Evolutionary conservation across 2,797 vertebrate genomes (phyloP), one percentile per base, ranked within the genome.

Genomic region (Silurus aristotelis): DNA sequence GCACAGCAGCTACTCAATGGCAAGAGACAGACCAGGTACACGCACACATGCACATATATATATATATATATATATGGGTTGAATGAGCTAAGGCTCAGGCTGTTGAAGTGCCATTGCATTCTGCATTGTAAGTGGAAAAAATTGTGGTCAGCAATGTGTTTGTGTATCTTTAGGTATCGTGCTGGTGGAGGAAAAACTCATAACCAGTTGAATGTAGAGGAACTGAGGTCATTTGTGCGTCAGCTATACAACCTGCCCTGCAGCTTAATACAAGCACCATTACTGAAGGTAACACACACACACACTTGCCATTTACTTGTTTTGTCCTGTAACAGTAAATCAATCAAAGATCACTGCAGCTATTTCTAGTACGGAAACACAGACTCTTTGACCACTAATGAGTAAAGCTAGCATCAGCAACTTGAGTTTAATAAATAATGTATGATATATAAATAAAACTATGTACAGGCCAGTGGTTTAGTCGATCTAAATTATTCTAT

Each of bases 171-270:
- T 61, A 99, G 98, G 89, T 97, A 96, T 83, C 97, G 97, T 56
- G 97, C 96, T 15, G 96, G 97, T 15, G 96, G 95, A 84, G 97
- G 96, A 1, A 99, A 98, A 85, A 97, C 97, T 6, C 96, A 93
- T 82, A 98, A 96, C 89, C 98, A 97, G 90, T 91, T 99, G 92
- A 96, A 95, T 0, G 97, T 98, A 90, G 96, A 95, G 70, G 98
- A 99, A 92, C 95, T 99, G 63, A 95, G 96, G 83, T 95, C 97
- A 4, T 99, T 99, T 5, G 97, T 99, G 77, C 95, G 96, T 87
- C 98, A 99, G 91, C 94, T 99, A 7, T 96, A 97, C 17, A 97
- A 96, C 87, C 95, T 99, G 6, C 96, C 96, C 48, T 99, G 97
- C 73, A 93, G 96, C 67, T 96, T 99, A 85, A 95, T 93, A 31